A percentile compares a stretch with the other conserved stretches of the same genome.
Evolutionary conservation across 2,888 invertebrate species (phyloP).

Genomic region (Trisateles emortualis): DNA sequence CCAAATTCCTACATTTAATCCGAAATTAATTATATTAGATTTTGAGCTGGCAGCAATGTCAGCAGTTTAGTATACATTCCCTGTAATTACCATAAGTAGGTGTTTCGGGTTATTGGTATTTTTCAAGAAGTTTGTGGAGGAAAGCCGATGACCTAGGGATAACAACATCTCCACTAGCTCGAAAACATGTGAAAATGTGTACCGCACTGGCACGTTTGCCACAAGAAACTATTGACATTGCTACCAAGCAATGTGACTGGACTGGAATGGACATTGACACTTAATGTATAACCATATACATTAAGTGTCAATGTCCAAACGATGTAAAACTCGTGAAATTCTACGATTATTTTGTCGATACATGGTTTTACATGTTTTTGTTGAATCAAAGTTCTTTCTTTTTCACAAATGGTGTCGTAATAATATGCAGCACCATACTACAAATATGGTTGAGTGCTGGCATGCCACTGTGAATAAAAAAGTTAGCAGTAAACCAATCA

Average conservation of each 20-base stretch:
- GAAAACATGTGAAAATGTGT: too few species aligned
- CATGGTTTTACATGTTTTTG: too few species aligned
- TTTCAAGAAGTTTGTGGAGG: conserved; percentile 12
- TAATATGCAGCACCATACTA: too few species aligned
- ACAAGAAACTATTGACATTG: conserved; percentile 18
- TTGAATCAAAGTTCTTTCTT: not conserved
- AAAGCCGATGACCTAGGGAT: conserved; percentile 13
- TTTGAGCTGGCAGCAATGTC: conserved; percentile 11
- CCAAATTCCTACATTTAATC: conserved; percentile 6
- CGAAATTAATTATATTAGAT: conserved; percentile 1
- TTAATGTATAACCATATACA: too few species aligned
- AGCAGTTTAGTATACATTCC: conserved; percentile 8
- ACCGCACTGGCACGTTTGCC: conserved; percentile 20
- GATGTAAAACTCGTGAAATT: conserved; percentile 2
- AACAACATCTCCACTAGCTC: conserved; percentile 6
- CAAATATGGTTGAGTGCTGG: not conserved
- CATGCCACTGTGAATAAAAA: not conserved
- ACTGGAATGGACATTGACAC: too few species aligned
- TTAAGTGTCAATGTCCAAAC: conserved; percentile 22
- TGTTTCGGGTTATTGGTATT: conserved; percentile 11
- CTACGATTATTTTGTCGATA: too few species aligned
- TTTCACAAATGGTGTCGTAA: not conserved
- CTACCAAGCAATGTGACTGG: too few species aligned
- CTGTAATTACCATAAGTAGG: conserved; percentile 5
- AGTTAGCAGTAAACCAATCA: not conserved